Percentiles rank a stretch among this genome's conserved stretches.
Conservation (phyloP, 2,113 vertebrate genomes). For the Irena cyanogastra region DNA sequence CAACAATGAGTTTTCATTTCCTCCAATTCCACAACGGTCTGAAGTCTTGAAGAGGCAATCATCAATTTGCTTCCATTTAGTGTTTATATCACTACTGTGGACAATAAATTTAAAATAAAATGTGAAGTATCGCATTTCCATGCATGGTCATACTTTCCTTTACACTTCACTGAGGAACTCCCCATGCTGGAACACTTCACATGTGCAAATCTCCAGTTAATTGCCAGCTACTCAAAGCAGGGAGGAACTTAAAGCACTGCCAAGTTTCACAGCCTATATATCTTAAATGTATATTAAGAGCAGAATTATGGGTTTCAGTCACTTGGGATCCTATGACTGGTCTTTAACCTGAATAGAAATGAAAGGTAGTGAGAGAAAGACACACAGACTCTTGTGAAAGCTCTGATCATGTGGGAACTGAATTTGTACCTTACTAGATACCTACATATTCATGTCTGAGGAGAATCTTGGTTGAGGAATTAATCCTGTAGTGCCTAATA, state of each 20-base stretch:
- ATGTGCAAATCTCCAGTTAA: neutral
- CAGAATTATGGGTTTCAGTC: neutral
- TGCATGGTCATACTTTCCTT: slow-evolving; percentile 5
- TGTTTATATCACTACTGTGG: neutral
- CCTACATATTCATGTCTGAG: neutral
- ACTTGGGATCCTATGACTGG: neutral
- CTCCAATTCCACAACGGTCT: neutral
- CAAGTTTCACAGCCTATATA: neutral
- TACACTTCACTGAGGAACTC: neutral
- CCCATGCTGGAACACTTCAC: neutral
- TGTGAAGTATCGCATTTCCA: neutral
- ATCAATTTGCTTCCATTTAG: neutral
- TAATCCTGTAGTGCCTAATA: neutral
- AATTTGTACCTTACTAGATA: neutral
- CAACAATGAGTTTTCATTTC: neutral
- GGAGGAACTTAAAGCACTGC: neutral
- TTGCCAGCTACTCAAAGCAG: neutral
- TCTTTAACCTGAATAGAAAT: neutral
- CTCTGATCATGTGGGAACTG: neutral
- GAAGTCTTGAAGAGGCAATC: neutral
- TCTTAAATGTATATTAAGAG: neutral
- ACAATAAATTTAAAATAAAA: neutral
- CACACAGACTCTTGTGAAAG: neutral
- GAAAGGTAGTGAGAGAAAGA: neutral
- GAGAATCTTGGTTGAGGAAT: neutral